These are phyloP conservation scores for Conus ventricosus DNA, from an alignment of 1,140 invertebrate species.

Conservation along the genomic window DNA sequence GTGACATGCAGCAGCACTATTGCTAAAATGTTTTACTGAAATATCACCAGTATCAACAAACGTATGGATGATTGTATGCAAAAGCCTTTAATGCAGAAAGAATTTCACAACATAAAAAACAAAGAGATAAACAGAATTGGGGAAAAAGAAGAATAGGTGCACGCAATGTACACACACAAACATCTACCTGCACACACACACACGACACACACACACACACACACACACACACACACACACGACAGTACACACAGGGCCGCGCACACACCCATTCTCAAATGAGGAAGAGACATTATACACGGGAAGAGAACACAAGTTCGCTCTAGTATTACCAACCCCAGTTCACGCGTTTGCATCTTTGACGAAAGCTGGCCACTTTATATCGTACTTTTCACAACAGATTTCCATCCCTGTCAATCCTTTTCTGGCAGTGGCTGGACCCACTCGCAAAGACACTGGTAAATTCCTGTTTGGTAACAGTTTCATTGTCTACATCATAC, in stretches of 20 bases:
- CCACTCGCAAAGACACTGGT: constrained; percentile 68
- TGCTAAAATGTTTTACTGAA: no score
- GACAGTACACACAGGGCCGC: not conserved
- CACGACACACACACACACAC: not conserved
- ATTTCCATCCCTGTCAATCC: constrained; percentile 62
- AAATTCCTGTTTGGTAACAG: constrained; percentile 39
- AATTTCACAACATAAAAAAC: no score
- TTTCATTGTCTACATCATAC: no score
- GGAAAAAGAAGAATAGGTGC: no score
- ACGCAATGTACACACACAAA: not conserved
- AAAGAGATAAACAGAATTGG: no score
- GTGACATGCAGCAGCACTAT: no score
- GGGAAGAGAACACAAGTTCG: no score
- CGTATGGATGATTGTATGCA: no score
- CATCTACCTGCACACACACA: not conserved
- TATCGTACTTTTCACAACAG: constrained; percentile 55
- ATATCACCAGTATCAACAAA: no score
- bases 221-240: constrained; percentile 7
- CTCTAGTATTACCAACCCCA: constrained; percentile 55
- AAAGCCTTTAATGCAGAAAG: no score
- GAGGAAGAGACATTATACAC: not conserved
- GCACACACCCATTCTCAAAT: not conserved
- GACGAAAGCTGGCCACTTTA: constrained; percentile 26
- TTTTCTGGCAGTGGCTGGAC: constrained; percentile 64
- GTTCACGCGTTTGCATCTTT: constrained; percentile 61